These are phyloP conservation scores for Notocelia uddmanniana DNA, from an alignment of 2,888 invertebrate genomes.

Conservation along the genomic window DNA sequence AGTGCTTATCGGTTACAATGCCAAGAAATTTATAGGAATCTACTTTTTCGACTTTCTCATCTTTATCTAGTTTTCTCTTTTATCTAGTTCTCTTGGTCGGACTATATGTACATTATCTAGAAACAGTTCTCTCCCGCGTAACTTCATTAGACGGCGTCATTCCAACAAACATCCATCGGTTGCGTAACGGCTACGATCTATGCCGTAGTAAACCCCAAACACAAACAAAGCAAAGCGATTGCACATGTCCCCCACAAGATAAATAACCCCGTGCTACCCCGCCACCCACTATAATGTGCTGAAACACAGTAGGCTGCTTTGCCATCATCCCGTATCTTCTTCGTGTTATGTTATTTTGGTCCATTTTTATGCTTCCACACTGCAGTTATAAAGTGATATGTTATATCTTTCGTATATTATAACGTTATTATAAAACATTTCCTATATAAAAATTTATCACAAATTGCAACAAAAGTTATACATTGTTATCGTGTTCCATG, in stretches of 20 bases:
- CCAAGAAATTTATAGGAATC: no score
- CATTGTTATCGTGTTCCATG: no score
- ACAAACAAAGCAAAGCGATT: constrained; percentile 75
- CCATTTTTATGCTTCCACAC: no score
- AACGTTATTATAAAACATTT: no score
- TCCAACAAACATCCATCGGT: constrained; percentile 33
- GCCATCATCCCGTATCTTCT: not conserved
- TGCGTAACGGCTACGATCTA: constrained; percentile 49
- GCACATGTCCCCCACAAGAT: constrained; percentile 77
- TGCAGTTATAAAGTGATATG: no score
- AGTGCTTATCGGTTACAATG: no score
- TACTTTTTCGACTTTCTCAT: no score
- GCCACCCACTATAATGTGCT: constrained; percentile 47
- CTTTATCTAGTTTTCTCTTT: no score
- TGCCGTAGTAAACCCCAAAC: constrained; percentile 63
- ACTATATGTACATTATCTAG: not conserved
- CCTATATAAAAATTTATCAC: no score
- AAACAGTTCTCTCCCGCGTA: not conserved
- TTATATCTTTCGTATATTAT: no score
- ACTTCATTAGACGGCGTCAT: constrained; percentile 30
- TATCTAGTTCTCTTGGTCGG: not conserved
- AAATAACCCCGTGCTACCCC: constrained; percentile 62
- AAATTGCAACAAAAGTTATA: no score
- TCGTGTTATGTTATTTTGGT: no score
- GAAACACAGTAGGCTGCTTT: constrained; percentile 27